Conservation (phyloP, 1,140 invertebrate genomes). For the Vanessa tameamea region DNA sequence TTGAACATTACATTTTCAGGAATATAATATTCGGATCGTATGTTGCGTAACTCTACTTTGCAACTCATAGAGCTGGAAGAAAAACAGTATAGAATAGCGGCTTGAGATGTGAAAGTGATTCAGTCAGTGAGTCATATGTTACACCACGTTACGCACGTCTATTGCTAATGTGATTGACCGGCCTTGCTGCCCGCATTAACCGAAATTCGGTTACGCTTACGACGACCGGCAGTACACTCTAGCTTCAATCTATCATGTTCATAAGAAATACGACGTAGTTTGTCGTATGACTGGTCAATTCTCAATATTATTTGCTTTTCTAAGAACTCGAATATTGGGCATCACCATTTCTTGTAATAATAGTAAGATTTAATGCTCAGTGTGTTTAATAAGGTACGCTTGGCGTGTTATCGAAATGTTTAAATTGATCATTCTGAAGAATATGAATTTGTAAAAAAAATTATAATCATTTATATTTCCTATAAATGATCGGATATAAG, state of each 20-base stretch:
- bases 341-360: too few species aligned
- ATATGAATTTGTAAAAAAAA: not conserved
- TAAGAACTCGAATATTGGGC: not conserved
- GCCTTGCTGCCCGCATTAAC: conserved; percentile 45
- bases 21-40: not conserved
- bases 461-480: conserved; percentile 27
- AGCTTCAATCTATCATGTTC: conserved; percentile 7
- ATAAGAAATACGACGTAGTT: conserved; percentile 16
- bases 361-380: not conserved
- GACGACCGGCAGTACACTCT: conserved; percentile 4
- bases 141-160: conserved; percentile 55
- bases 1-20: too few species aligned
- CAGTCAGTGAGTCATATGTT: conserved; percentile 47
- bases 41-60: not conserved
- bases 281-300: not conserved
- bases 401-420: not conserved
- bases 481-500: conserved; percentile 40
- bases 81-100: conserved; percentile 12
- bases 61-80: conserved; percentile 8
- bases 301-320: conserved; percentile 6
- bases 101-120: conserved; percentile 50
- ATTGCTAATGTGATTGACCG: conserved; percentile 56
- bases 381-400: too few species aligned
- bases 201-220: conserved; percentile 33
- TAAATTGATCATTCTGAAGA: not conserved